Conservation (phyloP, 2,888 invertebrate genomes). For the Celastrina argiolus region DNA sequence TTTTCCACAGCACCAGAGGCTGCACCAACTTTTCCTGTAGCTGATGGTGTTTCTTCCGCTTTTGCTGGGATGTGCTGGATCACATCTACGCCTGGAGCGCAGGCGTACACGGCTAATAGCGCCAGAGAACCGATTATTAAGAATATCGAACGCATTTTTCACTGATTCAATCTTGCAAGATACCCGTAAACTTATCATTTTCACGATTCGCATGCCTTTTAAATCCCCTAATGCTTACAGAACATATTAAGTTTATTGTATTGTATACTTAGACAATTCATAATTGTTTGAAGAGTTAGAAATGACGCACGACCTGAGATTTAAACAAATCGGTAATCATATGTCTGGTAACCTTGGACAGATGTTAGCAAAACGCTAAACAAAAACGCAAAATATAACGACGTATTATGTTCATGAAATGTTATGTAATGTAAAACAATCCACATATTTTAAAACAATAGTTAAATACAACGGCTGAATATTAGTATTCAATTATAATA, state of each 20-base stretch:
- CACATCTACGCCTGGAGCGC: conserved; percentile 61
- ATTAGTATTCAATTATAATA: too few relatives aligned
- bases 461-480: too few relatives aligned
- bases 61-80: conserved; percentile 67
- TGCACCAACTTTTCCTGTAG: conserved; percentile 61
- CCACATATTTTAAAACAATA: too few relatives aligned
- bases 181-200: conserved; percentile 30
- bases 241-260: conserved; percentile 59
- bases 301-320: conserved; percentile 54
- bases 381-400: conserved; percentile 3
- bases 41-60: conserved; percentile 64
- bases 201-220: conserved; percentile 42
- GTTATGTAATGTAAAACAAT: not conserved
- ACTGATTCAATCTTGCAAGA: conserved; percentile 62
- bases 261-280: conserved; percentile 50
- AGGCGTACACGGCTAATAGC: conserved; percentile 60
- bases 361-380: conserved; percentile 49
- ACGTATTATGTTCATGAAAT: not conserved
- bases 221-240: conserved; percentile 51
- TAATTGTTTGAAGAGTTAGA: conserved; percentile 52
- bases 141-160: conserved; percentile 64
- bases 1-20: conserved; percentile 66
- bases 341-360: conserved; percentile 50
- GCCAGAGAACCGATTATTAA: conserved; percentile 67
- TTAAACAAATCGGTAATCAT: conserved; percentile 50